Evolutionary conservation across 1,140 invertebrate genomes (phyloP).

Genomic region (Drosophila busckii): DNA sequence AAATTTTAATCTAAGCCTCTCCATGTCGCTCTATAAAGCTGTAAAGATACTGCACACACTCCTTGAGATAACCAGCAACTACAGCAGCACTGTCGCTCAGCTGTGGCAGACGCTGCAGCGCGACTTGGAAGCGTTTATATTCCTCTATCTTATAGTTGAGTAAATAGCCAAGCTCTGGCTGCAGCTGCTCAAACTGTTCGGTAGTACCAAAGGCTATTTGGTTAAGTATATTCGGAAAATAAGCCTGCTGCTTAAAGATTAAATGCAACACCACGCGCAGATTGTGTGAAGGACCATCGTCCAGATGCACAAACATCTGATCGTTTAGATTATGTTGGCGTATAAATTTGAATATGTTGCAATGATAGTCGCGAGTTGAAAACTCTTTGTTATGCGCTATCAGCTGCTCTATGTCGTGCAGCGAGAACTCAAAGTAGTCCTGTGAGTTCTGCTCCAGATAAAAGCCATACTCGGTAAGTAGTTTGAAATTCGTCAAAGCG

Average conservation of each 20-base stretch:
- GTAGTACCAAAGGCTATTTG: conserved; percentile 71
- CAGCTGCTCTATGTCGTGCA: conserved; percentile 79
- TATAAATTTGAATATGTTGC: conserved; percentile 80
- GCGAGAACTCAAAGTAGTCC: conserved; percentile 81
- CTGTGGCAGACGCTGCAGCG: conserved; percentile 34
- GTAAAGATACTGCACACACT: conserved; percentile 59
- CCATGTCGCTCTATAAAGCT: conserved; percentile 25
- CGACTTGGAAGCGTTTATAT: conserved; percentile 38
- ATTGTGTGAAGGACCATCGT: conserved; percentile 79
- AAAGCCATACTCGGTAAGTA: conserved; percentile 89
- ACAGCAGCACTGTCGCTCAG: conserved; percentile 49
- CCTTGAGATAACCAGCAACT: conserved; percentile 49
- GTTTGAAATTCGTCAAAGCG: conserved; percentile 83
- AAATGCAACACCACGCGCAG: conserved; percentile 79
- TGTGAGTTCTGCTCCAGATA: conserved; percentile 82
- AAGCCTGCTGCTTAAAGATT: conserved; percentile 59
- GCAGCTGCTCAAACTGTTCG: conserved; percentile 49
- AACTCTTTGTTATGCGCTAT: conserved; percentile 62
- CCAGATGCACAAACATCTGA: conserved; percentile 75
- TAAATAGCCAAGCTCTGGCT: conserved; percentile 43
- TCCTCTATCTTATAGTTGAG: conserved; percentile 57
- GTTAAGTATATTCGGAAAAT: conserved; percentile 69
- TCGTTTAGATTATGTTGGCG: conserved; percentile 79
- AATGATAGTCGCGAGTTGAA: conserved; percentile 48
- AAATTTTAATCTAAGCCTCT: background rate